Base-by-base conservation (phyloP, 2,113 vertebrate species). In the Emberiza fucata region DNA sequence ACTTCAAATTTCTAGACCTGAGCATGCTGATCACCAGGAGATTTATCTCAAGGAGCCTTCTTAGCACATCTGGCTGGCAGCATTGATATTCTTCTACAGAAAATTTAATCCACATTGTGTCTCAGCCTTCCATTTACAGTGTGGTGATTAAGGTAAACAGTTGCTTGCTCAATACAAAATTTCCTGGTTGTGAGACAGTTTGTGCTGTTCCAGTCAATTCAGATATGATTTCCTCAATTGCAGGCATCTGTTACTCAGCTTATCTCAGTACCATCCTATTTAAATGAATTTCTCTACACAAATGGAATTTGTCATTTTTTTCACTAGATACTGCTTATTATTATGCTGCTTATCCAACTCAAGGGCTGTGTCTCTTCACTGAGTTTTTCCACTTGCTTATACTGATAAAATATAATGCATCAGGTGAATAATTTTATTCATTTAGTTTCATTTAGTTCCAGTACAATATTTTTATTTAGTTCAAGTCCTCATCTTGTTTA, bases 261-360 rank as follows among this genome's bases (percentile, higher is more conserved):
- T 53, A 56, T 68, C 48, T 90, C 65, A 7, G 61, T 37, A 79
- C 19, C 40, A 85, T 28, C 40, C 39, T 57, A 22, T 15, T 42
- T 25, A 93, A 94, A 87, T 68, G 9, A 91, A 93, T 31, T 79
- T 70, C 70, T 93, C 33, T 48, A 27, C 27, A 57, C 37, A 94
- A 96, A 91, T 56, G 16, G 53, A 37, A 91, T 94, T 95, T 89
- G 95, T 90, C 35, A 81, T n/a, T 86, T 92, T 92, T 83, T 84
- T 86, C 60, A 76, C 69, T 56, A 78, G 64, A 71, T 64, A 22
- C 24, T 28, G 33, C 59, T 50, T 61, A 68, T 86, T 70, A 75
- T 53, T 29, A 53, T 18, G 11, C 56, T 78, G 60, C 70, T 81
- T 75, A 89, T 48, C 57, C 24, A 60, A 5, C 60, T 86, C 54